phyloP scores from a whole-genome alignment of 1,140 invertebrate species.

The Ylistrum balloti region DNA sequence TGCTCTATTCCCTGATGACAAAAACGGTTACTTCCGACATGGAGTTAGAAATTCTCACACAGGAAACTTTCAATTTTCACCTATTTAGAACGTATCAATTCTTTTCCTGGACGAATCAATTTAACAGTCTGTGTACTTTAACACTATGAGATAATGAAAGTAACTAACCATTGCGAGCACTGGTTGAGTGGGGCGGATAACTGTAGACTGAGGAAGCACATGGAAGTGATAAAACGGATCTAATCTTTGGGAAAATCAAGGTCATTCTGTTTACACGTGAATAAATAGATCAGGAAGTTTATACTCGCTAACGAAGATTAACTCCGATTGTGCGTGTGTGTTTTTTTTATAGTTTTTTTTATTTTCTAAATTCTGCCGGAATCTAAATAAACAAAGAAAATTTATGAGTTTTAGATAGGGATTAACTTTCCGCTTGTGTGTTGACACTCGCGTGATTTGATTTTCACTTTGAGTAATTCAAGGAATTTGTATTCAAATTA shows the following conservation, averaged over 20 bases:
- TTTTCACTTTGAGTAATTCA: too few relatives aligned
- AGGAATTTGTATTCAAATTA: too few relatives aligned
- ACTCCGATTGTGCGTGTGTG: background rate
- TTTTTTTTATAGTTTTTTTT: background rate
- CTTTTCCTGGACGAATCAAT: background rate
- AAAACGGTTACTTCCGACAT: constrained; percentile 3
- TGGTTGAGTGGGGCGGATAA: background rate
- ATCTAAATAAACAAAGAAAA: background rate
- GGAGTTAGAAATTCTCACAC: background rate
- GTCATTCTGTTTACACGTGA: background rate
- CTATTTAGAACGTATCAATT: constrained; percentile 21
- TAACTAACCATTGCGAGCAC: background rate
- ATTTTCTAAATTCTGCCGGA: background rate
- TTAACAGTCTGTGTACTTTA: constrained; percentile 19
- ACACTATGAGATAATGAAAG: background rate
- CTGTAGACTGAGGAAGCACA: background rate
- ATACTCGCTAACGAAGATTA: background rate
- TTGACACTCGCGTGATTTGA: too few relatives aligned
- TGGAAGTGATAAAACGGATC: background rate
- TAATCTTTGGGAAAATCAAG: background rate
- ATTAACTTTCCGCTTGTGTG: too few relatives aligned
- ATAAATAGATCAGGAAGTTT: constrained; percentile 27
- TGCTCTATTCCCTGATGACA: too few relatives aligned
- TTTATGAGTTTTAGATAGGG: background rate
- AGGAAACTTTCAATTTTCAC: constrained; percentile 35